Conservation (phyloP, 2,113 vertebrate genomes). For the Alligator mississippiensis region DNA sequence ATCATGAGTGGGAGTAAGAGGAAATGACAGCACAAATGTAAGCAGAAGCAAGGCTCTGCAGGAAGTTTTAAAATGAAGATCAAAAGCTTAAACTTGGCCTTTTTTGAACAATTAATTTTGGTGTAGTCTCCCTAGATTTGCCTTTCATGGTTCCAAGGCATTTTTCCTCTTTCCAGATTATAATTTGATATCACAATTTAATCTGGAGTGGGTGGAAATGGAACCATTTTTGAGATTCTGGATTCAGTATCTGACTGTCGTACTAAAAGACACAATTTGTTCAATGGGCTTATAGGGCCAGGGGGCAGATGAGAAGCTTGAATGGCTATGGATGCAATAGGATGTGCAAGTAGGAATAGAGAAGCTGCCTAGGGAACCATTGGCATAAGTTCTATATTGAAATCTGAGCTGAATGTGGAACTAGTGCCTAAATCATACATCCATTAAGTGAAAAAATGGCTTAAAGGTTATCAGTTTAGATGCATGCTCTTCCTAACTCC, state of each 20-base stretch:
- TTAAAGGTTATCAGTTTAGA: background rate
- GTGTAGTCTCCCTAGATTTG: background rate
- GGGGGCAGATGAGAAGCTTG: background rate
- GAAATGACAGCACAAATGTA: background rate
- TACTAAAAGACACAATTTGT: background rate
- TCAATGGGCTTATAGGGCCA: no score
- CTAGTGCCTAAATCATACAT: background rate
- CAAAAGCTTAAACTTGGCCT: no score
- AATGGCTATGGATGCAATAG: background rate
- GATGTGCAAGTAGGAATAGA: background rate
- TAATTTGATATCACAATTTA: background rate
- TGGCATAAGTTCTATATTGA: background rate
- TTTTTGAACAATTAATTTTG: background rate
- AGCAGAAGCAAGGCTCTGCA: background rate
- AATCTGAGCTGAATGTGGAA: background rate
- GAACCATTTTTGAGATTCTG: background rate
- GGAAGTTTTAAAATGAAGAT: background rate
- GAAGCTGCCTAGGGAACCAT: no score
- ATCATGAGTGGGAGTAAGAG: background rate
- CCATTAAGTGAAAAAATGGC: background rate
- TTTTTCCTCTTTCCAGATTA: accelerated
- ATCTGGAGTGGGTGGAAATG: background rate
- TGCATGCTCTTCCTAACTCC: background rate
- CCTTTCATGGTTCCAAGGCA: background rate
- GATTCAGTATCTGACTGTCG: background rate